These are phyloP conservation scores for Thymelicus sylvestris DNA, from an alignment of 2,888 invertebrate genomes.

Conservation along the genomic window DNA sequence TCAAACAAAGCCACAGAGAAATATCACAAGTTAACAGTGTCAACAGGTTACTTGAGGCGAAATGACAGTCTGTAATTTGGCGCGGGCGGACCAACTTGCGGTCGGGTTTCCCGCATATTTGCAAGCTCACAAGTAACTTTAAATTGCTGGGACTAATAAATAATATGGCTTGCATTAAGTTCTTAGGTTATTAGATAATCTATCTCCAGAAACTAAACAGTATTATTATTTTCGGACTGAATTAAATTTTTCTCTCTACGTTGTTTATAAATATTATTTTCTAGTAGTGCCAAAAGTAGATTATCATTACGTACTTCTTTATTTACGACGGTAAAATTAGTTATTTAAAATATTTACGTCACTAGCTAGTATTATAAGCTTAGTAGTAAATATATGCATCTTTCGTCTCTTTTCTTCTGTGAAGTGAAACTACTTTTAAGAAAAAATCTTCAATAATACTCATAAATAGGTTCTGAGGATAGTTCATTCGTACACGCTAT, in stretches of 20 bases:
- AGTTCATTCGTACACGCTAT: neutral
- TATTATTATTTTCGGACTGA: conserved; percentile 17
- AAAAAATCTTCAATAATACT: too few species aligned
- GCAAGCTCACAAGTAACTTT: conserved; percentile 73
- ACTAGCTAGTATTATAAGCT: too few species aligned
- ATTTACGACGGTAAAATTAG: too few species aligned
- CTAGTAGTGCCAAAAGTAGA: too few species aligned
- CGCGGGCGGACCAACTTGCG: conserved; percentile 67
- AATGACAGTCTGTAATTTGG: conserved; percentile 80
- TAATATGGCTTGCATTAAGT: conserved; percentile 63
- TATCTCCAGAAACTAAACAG: conserved; percentile 56
- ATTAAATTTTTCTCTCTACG: neutral
- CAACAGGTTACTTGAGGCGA: conserved; percentile 82
- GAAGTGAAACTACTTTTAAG: too few species aligned
- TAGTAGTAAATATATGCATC: too few species aligned
- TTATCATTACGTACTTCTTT: too few species aligned
- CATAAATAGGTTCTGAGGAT: neutral
- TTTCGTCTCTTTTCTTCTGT: too few species aligned
- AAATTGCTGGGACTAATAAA: conserved; percentile 73
- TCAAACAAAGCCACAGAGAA: conserved; percentile 66
- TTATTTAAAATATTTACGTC: too few species aligned
- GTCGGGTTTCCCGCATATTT: conserved; percentile 72
- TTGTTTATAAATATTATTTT: too few species aligned
- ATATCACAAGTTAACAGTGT: conserved; percentile 66
- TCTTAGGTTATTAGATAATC: conserved; percentile 59